phyloP scores from a whole-genome alignment of 1,140 invertebrate genomes.

The Zelostemma sp. region DNA sequence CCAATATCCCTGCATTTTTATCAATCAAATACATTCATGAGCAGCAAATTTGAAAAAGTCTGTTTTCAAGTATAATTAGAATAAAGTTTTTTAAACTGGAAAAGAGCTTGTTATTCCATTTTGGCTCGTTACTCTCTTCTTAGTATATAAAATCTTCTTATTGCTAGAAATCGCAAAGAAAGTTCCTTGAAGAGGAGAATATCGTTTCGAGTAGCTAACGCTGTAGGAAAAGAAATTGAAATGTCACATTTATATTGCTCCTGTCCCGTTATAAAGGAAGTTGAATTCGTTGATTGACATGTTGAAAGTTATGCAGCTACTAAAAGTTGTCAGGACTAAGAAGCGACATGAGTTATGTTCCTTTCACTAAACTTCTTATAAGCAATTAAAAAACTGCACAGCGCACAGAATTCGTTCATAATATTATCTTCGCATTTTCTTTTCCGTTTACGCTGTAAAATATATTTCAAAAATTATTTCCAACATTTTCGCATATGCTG shows the following conservation, averaged over 20 bases:
- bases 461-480: no score
- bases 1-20: no score
- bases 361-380: background rate
- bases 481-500: no score
- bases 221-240: conserved; percentile 38
- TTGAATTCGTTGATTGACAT: conserved; percentile 5
- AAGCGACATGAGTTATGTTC: no score
- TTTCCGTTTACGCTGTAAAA: no score
- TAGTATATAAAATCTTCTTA: background rate
- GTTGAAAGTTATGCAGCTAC: background rate
- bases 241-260: conserved; percentile 47
- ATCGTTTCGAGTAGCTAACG: conserved; percentile 1
- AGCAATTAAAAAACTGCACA: background rate
- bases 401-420: background rate
- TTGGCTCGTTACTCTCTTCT: conserved; percentile 48
- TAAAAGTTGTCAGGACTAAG: background rate
- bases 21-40: no score
- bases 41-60: no score
- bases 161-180: background rate
- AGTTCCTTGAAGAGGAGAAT: conserved; percentile 4
- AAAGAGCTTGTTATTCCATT: conserved; percentile 52
- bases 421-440: no score
- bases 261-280: conserved; percentile 19
- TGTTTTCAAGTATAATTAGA: background rate
- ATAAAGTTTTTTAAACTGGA: conserved; percentile 9